phyloP scores from a whole-genome alignment of 2,888 invertebrate genomes.

The Timandra comae region DNA sequence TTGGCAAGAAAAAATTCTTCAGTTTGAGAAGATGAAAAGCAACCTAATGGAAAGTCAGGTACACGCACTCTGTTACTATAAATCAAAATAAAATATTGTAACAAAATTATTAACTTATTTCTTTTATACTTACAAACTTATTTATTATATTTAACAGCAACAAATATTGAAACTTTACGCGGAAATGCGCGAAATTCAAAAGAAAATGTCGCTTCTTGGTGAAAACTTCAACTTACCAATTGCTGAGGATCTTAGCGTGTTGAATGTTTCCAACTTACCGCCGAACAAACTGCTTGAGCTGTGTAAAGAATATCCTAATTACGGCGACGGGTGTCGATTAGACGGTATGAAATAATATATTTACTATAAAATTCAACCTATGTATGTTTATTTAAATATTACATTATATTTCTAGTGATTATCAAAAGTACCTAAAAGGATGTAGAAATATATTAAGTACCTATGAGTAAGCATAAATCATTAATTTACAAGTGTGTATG shows the following conservation, averaged over 20 bases:
- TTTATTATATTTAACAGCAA: constrained; percentile 28
- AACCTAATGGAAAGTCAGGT: constrained; percentile 57
- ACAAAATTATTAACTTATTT: neutral
- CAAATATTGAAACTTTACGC: constrained; percentile 47
- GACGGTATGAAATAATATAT: constrained; percentile 7
- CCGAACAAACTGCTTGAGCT: constrained; percentile 52
- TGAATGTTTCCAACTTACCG: constrained; percentile 53
- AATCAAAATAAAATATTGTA: too few relatives aligned
- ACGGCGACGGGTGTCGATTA: constrained; percentile 3
- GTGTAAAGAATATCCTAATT: constrained; percentile 28
- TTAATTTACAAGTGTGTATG: too few relatives aligned
- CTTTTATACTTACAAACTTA: neutral
- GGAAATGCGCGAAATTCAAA: constrained; percentile 38
- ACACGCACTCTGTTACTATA: too few relatives aligned
- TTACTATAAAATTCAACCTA: too few relatives aligned
- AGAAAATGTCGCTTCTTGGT: constrained; percentile 39
- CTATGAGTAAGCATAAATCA: too few relatives aligned
- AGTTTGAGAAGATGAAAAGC: constrained; percentile 50
- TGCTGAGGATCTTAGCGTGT: constrained; percentile 48
- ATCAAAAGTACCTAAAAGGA: too few relatives aligned
- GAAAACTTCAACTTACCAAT: constrained; percentile 40
- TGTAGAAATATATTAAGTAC: too few relatives aligned
- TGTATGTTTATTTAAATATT: too few relatives aligned
- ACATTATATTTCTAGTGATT: too few relatives aligned
- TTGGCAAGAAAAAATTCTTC: constrained; percentile 48